Percentiles rank a stretch among this genome's conserved stretches.
Evolutionary conservation across 2,797 vertebrate species (phyloP).

Genomic region (Gadopsis marmoratus): DNA sequence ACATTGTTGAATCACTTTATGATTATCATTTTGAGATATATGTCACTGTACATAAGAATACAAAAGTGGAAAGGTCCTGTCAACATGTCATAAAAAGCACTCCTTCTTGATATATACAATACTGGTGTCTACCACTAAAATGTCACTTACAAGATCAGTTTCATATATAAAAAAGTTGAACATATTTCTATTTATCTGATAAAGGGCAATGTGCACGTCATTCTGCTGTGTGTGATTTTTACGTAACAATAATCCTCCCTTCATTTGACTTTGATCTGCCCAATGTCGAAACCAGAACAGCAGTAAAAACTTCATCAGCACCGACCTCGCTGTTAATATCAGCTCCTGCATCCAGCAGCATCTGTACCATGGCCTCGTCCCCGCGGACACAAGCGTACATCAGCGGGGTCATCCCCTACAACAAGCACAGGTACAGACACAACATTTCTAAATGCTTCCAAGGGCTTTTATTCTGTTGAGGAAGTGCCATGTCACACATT

Average conservation of each 20-base stretch:
- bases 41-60: neutral
- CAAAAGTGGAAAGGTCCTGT: neutral
- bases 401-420: slow-evolving; percentile 93
- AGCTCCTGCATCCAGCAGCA: slow-evolving; percentile 98
- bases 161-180: neutral
- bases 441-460: neutral
- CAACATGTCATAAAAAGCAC: neutral
- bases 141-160: neutral
- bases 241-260: neutral
- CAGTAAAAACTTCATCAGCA: slow-evolving; percentile 47
- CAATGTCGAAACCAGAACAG: neutral
- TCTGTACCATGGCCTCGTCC: slow-evolving; percentile 99
- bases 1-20: neutral
- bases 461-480: neutral
- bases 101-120: neutral
- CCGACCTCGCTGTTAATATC: slow-evolving; percentile 98
- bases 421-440: neutral
- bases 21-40: neutral
- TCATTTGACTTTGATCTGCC: slow-evolving; percentile 18
- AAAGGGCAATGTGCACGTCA: neutral
- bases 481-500: neutral
- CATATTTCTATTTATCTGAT: neutral
- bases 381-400: slow-evolving; percentile 98
- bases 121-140: neutral
- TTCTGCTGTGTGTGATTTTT: neutral